Base-by-base conservation (phyloP, 2,113 vertebrate species). In the Progne subis region DNA sequence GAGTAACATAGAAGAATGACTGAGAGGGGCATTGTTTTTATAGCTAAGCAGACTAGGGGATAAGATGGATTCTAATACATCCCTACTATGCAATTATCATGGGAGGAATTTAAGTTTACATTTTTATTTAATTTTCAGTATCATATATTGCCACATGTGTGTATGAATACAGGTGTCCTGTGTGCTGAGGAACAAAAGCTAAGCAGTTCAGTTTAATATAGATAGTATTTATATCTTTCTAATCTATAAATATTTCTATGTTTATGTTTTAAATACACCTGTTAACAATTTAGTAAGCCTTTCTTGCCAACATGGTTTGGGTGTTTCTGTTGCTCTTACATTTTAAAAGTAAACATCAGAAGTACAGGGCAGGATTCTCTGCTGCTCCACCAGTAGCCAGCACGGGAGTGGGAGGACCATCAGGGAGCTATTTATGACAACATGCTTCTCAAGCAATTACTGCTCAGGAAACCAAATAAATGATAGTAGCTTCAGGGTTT, bases 21-120 rank as follows among this genome's bases (percentile, higher is more conserved):
- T 94, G 87, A 90, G 88, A 95, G 79, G 92, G 90, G 59, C 23
- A 1, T 74, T 93, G 89, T 80, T 75, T 94, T 74, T 81, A 64
- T 69, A 78, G 75, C 85, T 90, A 88, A 86, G 47, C 26, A 82
- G 71, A 19, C 57, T 43, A n/a, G 82, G 71, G 64, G 49, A 75
- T 64, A 61, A 67, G 63, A 72, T 63, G 3, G 8, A 10, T 77
- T 91, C 53, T 81, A 63, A 70, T 77, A 74, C 43, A 69, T 88
- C 23, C 8, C 18, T 15, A 57, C 61, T 75, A 64, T 57, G 28
- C 44, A 80, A 44, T 82, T 91, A 44, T 55, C 55, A 46, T 49
- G 47, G 50, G 43, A 82, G 19, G 26, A 86, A 83, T 74, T 94
- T 67, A 44, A 80, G 29, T 82, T 89, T 34, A 81, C 37, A 18